Evolutionary conservation across 2,113 vertebrate genomes (phyloP).

Genomic region (Poeciliopsis turrubarensis): DNA sequence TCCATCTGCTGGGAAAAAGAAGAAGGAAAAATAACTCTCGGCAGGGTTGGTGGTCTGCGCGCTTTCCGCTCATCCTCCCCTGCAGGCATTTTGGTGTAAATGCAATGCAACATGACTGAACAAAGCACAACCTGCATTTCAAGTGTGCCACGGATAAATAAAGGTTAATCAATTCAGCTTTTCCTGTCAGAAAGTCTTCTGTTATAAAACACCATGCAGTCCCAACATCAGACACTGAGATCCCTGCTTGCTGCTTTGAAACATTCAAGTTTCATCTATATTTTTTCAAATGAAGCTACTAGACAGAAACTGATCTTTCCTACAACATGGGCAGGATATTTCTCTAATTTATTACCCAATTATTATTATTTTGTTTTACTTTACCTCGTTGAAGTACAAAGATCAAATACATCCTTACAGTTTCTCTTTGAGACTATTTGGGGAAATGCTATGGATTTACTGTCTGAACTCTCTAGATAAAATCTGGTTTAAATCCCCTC

Average conservation of each 20-base stretch:
- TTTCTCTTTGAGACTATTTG: not conserved
- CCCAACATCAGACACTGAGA: not conserved
- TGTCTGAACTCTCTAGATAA: not conserved
- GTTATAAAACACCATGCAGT: not conserved
- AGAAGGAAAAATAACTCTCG: not conserved
- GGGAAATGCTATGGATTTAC: not conserved
- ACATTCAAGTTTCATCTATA: slow-evolving; percentile 9
- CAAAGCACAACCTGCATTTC: slow-evolving; percentile 36
- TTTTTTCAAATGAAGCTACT: not conserved
- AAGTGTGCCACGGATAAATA: slow-evolving; percentile 39
- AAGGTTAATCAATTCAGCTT: slow-evolving; percentile 45
- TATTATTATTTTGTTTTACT: not conserved
- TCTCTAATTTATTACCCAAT: too few species aligned
- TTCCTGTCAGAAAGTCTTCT: slow-evolving; percentile 14
- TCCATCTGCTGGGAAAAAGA: slow-evolving; percentile 42
- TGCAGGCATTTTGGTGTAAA: slow-evolving; percentile 11
- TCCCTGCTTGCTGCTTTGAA: not conserved
- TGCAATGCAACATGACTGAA: slow-evolving; percentile 27
- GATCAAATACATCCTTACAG: not conserved
- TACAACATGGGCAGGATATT: not conserved
- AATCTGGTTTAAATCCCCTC: not conserved
- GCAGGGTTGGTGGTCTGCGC: slow-evolving; percentile 10
- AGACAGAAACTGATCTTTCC: not conserved
- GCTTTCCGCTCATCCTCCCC: slow-evolving; percentile 20
- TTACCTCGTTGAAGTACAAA: not conserved